Base-by-base conservation (phyloP, 2,888 invertebrate species). In the Spicauda simplicius region DNA sequence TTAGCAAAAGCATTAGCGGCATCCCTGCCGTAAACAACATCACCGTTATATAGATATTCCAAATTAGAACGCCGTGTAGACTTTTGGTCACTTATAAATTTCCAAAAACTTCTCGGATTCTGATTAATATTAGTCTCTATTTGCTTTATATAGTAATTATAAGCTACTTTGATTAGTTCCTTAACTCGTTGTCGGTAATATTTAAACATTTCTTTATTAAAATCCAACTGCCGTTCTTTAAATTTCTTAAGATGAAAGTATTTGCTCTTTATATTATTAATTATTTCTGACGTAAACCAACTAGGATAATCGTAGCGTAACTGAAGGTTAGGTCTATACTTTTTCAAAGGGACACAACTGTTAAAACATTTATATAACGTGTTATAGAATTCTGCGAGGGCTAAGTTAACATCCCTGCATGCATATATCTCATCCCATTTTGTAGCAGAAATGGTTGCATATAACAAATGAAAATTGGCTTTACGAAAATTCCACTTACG, bases 1-100 rank as follows among this genome's bases (percentile, higher is more conserved):
- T 18, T 18, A 16, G 66, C 61, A 37, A 66, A 66, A 12, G 66
- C 55, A 50, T 55, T 56, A 10, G 60, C 66, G 7, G 55, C 60
- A 10, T 61, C 53, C n/a, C n/a, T n/a, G n/a, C n/a, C n/a, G n/a
- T n/a, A n/a, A 14, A 37, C 2, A 2, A 59, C 61, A 3, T 54
- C 20, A 12, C 59, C 16, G 11, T n/a, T n/a, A n/a, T n/a, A n/a
- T n/a, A n/a, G n/a, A n/a, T n/a, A n/a, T n/a, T n/a, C n/a, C n/a
- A 8, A 8, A 33, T 33, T 33, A 8, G 33, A 33, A 6, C 4
- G 4, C 33, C 33, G 8, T 4, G 33, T 8, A 33, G 8, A 8
- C 33, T 33, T 33, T 41, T 59, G 59, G 20, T 58, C 50, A 0
- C 45, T 65, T 30, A 65, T 33, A 25, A 55, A 64, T 30, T 57